These are phyloP conservation scores for Hypocryptadius cinnamomeus DNA, from an alignment of 2,113 vertebrate species.

Conservation along the genomic window DNA sequence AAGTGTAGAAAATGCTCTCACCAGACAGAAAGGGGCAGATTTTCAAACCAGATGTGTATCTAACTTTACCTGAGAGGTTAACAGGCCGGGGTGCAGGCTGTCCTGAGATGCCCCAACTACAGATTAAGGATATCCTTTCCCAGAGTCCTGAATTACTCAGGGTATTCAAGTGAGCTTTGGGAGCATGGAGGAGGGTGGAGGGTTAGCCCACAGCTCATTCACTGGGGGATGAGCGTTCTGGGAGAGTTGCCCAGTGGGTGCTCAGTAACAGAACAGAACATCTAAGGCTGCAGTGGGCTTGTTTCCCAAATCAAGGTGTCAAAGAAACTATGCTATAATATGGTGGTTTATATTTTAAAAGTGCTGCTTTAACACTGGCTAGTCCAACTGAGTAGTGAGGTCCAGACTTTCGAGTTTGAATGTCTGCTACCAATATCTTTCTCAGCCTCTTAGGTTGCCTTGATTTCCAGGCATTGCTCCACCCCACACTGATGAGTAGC, in stretches of 20 bases:
- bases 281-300: neutral
- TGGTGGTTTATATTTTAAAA: neutral
- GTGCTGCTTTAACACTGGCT: neutral
- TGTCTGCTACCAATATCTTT: neutral
- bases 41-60: neutral
- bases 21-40: neutral
- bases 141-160: neutral
- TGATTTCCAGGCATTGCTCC: neutral
- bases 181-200: neutral
- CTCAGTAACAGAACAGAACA: neutral
- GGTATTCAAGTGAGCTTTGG: neutral
- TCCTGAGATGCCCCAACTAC: neutral
- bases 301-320: neutral
- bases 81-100: neutral
- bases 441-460: too few relatives aligned
- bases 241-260: neutral
- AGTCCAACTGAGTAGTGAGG: neutral
- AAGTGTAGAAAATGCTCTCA: neutral
- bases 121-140: neutral
- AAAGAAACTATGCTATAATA: neutral
- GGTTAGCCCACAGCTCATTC: accelerated
- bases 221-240: neutral
- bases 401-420: neutral
- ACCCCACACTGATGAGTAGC: neutral
- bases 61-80: neutral